These are phyloP conservation scores for Stomatorhinus ivindoensis DNA, from an alignment of 2,113 vertebrate genomes.

Conservation along the genomic window DNA sequence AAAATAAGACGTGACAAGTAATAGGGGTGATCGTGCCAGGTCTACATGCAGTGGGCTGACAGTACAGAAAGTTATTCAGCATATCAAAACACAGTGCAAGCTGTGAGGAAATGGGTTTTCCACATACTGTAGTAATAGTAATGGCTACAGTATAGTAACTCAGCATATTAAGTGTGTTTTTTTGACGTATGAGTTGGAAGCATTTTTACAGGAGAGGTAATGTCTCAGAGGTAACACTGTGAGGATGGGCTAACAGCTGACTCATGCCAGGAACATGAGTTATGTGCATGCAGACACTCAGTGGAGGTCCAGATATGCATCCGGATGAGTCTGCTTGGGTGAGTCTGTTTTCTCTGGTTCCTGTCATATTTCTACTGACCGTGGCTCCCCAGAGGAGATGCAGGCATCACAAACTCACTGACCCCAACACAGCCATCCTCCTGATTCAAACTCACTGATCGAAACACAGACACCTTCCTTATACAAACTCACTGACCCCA, in stretches of 20 bases:
- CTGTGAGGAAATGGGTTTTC: neutral
- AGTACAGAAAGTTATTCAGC: neutral
- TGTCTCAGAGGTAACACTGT: neutral
- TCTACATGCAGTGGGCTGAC: neutral
- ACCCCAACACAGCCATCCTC: neutral
- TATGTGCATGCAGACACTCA: neutral
- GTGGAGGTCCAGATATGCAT: neutral
- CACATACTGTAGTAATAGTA: neutral
- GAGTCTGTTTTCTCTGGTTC: neutral
- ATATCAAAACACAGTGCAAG: neutral
- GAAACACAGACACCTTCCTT: neutral
- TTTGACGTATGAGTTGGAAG: neutral
- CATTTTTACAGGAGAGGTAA: neutral
- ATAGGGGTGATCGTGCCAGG: neutral
- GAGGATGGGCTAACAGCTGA: neutral
- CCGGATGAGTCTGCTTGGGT: neutral
- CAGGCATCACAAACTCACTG: neutral
- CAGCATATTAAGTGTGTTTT: neutral
- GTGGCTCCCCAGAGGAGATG: neutral
- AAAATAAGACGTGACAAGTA: neutral
- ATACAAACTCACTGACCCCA: neutral
- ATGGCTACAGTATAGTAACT: neutral
- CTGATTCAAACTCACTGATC: neutral
- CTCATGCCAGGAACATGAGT: neutral
- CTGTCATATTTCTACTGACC: neutral